Conservation (phyloP, 2,888 invertebrate species). For the Volucella inanis region DNA sequence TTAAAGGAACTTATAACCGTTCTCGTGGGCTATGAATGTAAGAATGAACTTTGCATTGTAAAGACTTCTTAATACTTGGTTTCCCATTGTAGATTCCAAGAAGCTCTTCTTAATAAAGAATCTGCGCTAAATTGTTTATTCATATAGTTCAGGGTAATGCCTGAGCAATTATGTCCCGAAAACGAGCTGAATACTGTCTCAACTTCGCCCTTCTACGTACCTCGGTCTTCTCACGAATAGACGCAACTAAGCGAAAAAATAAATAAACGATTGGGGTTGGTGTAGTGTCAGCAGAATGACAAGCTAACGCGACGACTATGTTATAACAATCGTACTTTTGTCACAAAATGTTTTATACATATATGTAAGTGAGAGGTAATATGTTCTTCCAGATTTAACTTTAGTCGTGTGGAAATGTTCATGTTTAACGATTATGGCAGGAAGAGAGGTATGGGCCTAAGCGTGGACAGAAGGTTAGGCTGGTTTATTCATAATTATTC, state of each 20-base stretch:
- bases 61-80: conserved; percentile 1
- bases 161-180: conserved; percentile 10
- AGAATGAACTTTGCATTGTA: conserved; percentile 17
- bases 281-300: too few species aligned
- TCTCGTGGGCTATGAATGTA: neutral
- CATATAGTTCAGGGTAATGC: conserved; percentile 31
- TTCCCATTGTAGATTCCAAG: neutral
- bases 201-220: neutral
- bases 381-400: conserved; percentile 48
- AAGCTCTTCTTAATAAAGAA: neutral
- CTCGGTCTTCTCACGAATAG: neutral
- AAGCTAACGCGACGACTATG: too few species aligned
- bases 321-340: conserved; percentile 37
- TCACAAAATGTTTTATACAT: conserved; percentile 41
- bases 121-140: conserved; percentile 27
- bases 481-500: neutral
- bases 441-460: conserved; percentile 17
- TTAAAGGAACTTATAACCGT: conserved; percentile 46
- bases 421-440: conserved; percentile 50
- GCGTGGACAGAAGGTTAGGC: conserved; percentile 1
- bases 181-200: neutral
- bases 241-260: neutral
- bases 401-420: conserved; percentile 55
- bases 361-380: conserved; percentile 30
- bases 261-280: conserved; percentile 30